Evolutionary conservation across 2,888 invertebrate species (phyloP).

Genomic region (Drosophila cognata): DNA sequence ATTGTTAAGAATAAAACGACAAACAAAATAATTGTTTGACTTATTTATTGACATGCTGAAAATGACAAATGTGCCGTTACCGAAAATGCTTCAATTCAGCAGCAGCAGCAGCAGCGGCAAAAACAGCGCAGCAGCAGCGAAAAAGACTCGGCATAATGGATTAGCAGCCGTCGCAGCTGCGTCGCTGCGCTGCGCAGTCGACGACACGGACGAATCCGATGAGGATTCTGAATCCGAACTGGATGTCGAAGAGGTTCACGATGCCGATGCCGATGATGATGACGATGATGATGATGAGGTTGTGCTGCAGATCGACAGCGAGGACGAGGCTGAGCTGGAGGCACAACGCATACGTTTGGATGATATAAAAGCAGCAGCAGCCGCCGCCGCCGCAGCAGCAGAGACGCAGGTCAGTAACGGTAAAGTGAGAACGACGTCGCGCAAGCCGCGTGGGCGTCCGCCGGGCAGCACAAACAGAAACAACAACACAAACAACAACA

Average conservation of each 20-base stretch:
- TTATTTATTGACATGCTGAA: slow-evolving; percentile 63
- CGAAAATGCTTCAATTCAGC: slow-evolving; percentile 53
- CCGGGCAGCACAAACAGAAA: slow-evolving; percentile 56
- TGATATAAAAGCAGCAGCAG: slow-evolving; percentile 61
- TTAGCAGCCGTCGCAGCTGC: slow-evolving; percentile 70
- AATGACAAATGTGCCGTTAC: slow-evolving; percentile 70
- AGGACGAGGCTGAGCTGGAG: slow-evolving; percentile 82
- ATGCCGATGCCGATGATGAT: slow-evolving; percentile 72
- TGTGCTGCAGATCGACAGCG: slow-evolving; percentile 77
- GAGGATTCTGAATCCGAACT: slow-evolving; percentile 66
- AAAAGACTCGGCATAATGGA: slow-evolving; percentile 74
- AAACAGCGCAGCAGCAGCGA: slow-evolving; percentile 52
- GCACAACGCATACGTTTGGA: slow-evolving; percentile 81
- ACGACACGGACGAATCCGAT: slow-evolving; percentile 65
- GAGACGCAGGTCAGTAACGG: slow-evolving; percentile 65
- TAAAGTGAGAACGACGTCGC: slow-evolving; percentile 32
- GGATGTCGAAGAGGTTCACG: slow-evolving; percentile 70
- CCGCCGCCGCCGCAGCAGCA: slow-evolving; percentile 53
- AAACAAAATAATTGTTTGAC: slow-evolving; percentile 19
- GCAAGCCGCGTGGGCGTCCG: slow-evolving; percentile 69
- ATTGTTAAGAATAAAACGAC: slow-evolving; percentile 44
- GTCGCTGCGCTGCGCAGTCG: slow-evolving; percentile 61
- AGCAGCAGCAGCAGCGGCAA: slow-evolving; percentile 49
- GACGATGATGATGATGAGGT: slow-evolving; percentile 69
- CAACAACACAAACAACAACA: slow-evolving; percentile 22